Conservation (phyloP, 2,888 invertebrate species). For the Hemaris fuciformis region DNA sequence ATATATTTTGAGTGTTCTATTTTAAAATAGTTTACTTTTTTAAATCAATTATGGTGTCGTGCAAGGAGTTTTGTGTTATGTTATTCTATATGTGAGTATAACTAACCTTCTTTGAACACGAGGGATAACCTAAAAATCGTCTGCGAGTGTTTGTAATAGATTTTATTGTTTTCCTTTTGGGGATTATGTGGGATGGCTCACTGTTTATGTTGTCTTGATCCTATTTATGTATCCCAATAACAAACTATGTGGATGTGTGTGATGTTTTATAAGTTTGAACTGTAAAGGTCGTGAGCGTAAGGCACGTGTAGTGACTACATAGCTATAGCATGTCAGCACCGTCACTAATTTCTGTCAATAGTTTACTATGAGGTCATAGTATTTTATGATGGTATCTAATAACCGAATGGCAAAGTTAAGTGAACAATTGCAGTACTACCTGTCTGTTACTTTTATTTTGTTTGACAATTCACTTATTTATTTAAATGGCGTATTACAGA, state of each 20-base stretch:
- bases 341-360: background rate
- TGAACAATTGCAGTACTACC: too few species aligned
- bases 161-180: slow-evolving; percentile 20
- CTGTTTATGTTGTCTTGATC: background rate
- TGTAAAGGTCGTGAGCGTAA: background rate
- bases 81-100: slow-evolving; percentile 20
- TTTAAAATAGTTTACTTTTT: slow-evolving; percentile 8
- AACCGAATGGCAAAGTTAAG: background rate
- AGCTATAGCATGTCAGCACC: background rate
- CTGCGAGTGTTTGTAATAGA: slow-evolving; percentile 22
- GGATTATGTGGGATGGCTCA: background rate
- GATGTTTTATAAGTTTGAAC: background rate
- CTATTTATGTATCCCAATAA: background rate
- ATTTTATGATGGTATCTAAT: background rate
- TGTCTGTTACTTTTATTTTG: too few species aligned
- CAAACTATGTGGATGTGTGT: background rate
- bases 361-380: background rate
- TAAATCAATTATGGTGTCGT: background rate
- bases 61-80: background rate
- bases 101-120: slow-evolving; percentile 13
- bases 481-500: too few species aligned
- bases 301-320: background rate
- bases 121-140: slow-evolving; percentile 30
- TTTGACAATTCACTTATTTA: too few species aligned
- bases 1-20: slow-evolving; percentile 34